A percentile compares a stretch with the other conserved stretches of the same genome.
Evolutionary conservation across 2,797 vertebrate genomes (phyloP).

Genomic region (Odontamblyopus rebecca): DNA sequence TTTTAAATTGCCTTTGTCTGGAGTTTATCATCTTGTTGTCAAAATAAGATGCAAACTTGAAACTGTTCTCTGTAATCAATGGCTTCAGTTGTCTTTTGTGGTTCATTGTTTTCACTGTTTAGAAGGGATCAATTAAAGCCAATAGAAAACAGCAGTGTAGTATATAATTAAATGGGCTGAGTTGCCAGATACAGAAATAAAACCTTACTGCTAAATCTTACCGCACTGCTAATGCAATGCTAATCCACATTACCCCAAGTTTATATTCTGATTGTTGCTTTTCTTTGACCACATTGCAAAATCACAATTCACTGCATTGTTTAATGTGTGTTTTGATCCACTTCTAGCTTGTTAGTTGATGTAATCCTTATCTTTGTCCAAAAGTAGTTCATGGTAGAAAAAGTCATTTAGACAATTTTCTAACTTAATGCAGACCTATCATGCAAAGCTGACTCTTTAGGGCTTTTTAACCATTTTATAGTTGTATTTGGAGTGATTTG

Average conservation of each 20-base stretch:
- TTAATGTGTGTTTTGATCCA: no score
- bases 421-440: no score
- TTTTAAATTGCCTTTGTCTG: conserved; percentile 21
- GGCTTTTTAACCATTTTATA: no score
- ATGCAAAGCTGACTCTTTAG: no score
- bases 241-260: not conserved
- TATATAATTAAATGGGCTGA: conserved; percentile 62
- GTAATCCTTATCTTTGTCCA: no score
- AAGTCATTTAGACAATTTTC: no score
- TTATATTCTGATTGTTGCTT: not conserved
- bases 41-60: conserved; percentile 15
- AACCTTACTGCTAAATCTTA: conserved; percentile 18
- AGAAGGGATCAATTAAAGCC: conserved; percentile 57
- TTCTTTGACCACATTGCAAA: not conserved
- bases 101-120: conserved; percentile 50
- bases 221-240: conserved; percentile 15
- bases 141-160: conserved; percentile 46
- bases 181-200: conserved; percentile 47
- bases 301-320: not conserved
- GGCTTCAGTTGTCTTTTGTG: conserved; percentile 2
- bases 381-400: no score
- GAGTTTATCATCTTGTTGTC: conserved; percentile 24
- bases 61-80: conserved; percentile 12
- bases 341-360: no score
- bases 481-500: no score